Evolutionary conservation across 2,113 vertebrate species (phyloP).

Genomic region (Elanoides forficatus): DNA sequence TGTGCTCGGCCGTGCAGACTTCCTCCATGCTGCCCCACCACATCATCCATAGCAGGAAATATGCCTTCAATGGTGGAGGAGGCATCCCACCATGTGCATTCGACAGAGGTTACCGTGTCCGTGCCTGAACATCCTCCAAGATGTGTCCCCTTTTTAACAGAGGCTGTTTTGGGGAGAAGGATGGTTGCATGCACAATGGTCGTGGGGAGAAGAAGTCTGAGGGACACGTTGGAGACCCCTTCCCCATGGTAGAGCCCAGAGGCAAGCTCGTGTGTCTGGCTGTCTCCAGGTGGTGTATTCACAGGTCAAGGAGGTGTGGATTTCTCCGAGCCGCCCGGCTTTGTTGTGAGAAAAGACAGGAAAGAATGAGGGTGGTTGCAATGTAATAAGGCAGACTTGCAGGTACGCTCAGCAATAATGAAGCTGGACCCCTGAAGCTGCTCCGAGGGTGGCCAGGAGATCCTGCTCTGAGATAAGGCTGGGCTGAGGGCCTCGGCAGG

Average conservation of each 20-base stretch:
- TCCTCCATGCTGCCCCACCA: neutral
- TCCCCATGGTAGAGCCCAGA: neutral
- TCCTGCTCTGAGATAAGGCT: neutral
- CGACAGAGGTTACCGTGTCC: neutral
- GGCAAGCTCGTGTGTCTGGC: neutral
- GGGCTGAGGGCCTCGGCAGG: neutral
- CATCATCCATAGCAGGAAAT: neutral
- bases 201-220: neutral
- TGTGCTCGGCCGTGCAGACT: neutral
- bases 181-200: neutral
- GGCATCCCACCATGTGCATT: neutral
- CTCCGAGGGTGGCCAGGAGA: neutral
- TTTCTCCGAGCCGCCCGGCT: neutral
- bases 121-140: neutral
- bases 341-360: neutral
- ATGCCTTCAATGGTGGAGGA: rapidly evolving
- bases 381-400: neutral
- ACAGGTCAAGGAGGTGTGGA: neutral
- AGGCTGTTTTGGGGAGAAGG: neutral
- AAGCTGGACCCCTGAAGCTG: neutral
- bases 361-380: neutral
- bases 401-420: neutral
- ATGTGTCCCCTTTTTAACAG: neutral
- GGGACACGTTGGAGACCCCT: neutral
- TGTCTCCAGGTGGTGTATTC: neutral